These are phyloP conservation scores for Limulus polyphemus DNA, from an alignment of 2,888 invertebrate species.

Conservation along the genomic window DNA sequence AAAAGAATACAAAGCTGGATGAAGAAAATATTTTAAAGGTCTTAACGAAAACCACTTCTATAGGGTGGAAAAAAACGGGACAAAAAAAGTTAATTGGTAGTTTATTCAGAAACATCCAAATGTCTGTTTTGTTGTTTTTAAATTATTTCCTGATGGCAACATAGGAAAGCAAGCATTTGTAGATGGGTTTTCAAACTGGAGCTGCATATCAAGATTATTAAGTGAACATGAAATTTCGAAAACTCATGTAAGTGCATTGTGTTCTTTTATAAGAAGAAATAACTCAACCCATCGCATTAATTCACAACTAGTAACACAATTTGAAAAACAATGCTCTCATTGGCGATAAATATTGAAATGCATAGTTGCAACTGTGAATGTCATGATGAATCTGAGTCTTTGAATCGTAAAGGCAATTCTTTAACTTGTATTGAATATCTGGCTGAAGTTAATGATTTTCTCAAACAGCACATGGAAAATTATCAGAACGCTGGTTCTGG, in stretches of 20 bases:
- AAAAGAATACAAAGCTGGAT: too few species aligned
- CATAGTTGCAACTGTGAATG: constrained; percentile 28
- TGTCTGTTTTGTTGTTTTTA: constrained; percentile 4
- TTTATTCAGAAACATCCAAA: neutral
- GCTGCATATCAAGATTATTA: constrained; percentile 2
- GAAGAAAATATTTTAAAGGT: too few species aligned
- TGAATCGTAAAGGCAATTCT: constrained; percentile 29
- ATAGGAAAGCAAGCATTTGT: neutral
- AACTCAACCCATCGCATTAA: constrained; percentile 2
- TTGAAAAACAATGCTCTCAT: constrained; percentile 23
- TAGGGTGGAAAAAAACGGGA: neutral
- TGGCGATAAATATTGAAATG: constrained; percentile 29
- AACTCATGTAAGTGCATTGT: constrained; percentile 3
- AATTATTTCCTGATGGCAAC: neutral
- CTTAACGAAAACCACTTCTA: too few species aligned
- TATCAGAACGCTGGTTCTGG: constrained; percentile 30
- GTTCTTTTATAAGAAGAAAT: constrained; percentile 1
- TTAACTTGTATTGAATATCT: constrained; percentile 29
- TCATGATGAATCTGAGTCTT: constrained; percentile 29
- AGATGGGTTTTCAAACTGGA: constrained; percentile 6
- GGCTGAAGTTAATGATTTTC: constrained; percentile 31
- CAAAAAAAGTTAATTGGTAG: constrained; percentile 3
- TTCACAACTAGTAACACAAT: neutral
- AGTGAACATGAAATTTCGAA: constrained; percentile 8
- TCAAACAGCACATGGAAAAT: constrained; percentile 28